A percentile compares a stretch with the other conserved stretches of the same genome.
Evolutionary conservation across 1,140 invertebrate genomes (phyloP).

Genomic region (Ooceraea biroi): DNA sequence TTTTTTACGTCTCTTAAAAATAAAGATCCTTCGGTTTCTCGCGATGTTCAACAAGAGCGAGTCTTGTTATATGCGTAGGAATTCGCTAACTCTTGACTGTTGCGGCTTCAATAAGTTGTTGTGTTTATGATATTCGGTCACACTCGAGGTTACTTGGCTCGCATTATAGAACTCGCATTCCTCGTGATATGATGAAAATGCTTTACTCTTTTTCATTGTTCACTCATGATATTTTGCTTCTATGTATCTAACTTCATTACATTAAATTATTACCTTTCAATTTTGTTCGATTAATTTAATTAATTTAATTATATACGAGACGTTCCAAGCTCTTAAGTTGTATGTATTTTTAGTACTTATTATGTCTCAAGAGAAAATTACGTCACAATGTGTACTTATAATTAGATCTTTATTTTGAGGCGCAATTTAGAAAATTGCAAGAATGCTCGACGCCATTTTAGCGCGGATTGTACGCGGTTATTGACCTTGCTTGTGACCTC

Average conservation of each 20-base stretch:
- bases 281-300: too few relatives aligned
- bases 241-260: too few relatives aligned
- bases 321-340: too few relatives aligned
- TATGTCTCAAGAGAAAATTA: too few relatives aligned
- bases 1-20: not conserved
- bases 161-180: not conserved
- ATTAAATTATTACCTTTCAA: too few relatives aligned
- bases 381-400: not conserved
- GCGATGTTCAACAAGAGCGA: not conserved
- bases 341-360: too few relatives aligned
- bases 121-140: not conserved
- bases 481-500: conserved; percentile 71
- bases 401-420: not conserved
- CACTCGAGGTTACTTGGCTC: too few relatives aligned
- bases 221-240: too few relatives aligned
- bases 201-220: too few relatives aligned
- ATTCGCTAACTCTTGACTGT: not conserved
- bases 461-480: conserved; percentile 63
- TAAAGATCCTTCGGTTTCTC: not conserved
- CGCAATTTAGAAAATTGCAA: not conserved
- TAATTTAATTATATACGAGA: too few relatives aligned
- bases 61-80: not conserved
- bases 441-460: conserved; percentile 20
- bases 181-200: not conserved
- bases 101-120: not conserved